Conservation (phyloP, 2,888 invertebrate genomes). For the Scaptomyza flava region DNA sequence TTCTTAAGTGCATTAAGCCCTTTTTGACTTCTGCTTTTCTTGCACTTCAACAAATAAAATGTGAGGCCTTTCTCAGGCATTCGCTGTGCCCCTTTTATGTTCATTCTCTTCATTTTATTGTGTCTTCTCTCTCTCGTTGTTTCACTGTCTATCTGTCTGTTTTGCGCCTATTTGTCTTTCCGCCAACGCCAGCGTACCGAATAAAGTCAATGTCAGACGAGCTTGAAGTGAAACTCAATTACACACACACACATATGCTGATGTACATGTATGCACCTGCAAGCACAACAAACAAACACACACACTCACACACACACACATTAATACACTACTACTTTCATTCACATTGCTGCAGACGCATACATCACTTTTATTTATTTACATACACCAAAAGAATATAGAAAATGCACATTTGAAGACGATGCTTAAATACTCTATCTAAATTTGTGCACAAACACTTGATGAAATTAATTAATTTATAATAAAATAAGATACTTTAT, state of each 20-base stretch:
- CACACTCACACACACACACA: slow-evolving; percentile 24
- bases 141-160: slow-evolving; percentile 23
- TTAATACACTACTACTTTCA: slow-evolving; percentile 13
- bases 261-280: slow-evolving; percentile 24
- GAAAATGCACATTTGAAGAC: background rate
- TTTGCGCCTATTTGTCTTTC: slow-evolving; percentile 61
- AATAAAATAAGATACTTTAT: background rate
- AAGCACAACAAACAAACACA: slow-evolving; percentile 31
- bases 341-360: slow-evolving; percentile 37
- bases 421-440: slow-evolving; percentile 18
- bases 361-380: slow-evolving; percentile 72
- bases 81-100: slow-evolving; percentile 1
- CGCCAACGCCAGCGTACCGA: slow-evolving; percentile 45
- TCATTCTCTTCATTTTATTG: background rate
- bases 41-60: slow-evolving; percentile 66
- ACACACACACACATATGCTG: slow-evolving; percentile 40
- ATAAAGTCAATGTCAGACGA: slow-evolving; percentile 73
- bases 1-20: slow-evolving; percentile 67
- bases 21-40: slow-evolving; percentile 63
- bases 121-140: slow-evolving; percentile 10
- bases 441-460: background rate
- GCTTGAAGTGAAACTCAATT: slow-evolving; percentile 70
- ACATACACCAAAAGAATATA: slow-evolving; percentile 33
- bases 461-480: background rate
- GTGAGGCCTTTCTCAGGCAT: slow-evolving; percentile 49